Percentiles rank a stretch among this genome's conserved stretches.
Evolutionary conservation across 2,888 invertebrate genomes (phyloP).

Genomic region (Athripsodes cinereus): DNA sequence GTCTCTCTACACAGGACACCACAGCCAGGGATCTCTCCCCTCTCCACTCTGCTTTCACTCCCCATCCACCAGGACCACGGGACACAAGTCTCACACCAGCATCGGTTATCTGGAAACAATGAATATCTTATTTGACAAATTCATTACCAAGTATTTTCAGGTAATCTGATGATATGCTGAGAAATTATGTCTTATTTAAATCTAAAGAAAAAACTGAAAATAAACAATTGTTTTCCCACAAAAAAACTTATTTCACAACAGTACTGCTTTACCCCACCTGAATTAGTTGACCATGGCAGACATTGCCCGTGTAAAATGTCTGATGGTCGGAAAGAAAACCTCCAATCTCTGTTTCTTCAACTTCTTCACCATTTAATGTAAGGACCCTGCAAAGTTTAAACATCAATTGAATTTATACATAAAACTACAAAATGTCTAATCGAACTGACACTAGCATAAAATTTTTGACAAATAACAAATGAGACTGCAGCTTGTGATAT

Average conservation of each 20-base stretch:
- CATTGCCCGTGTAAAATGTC: slow-evolving; percentile 92
- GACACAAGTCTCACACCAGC: slow-evolving; percentile 40
- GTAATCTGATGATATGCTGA: too few relatives aligned
- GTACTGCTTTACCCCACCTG: slow-evolving; percentile 32
- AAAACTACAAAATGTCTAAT: too few relatives aligned
- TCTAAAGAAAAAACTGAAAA: too few relatives aligned
- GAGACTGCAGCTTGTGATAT: too few relatives aligned
- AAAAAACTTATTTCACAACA: neutral
- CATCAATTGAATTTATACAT: neutral
- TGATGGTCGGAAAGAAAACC: slow-evolving; percentile 90
- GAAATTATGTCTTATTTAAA: too few relatives aligned
- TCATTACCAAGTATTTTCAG: too few relatives aligned
- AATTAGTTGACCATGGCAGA: slow-evolving; percentile 73
- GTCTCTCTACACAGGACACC: slow-evolving; percentile 72
- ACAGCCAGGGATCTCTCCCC: slow-evolving; percentile 79
- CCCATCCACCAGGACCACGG: slow-evolving; percentile 55
- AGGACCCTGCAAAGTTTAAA: slow-evolving; percentile 55
- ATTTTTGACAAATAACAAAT: neutral
- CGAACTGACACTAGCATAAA: too few relatives aligned
- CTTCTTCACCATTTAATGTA: slow-evolving; percentile 89
- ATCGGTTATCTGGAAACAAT: slow-evolving; percentile 48
- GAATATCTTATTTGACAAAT: neutral
- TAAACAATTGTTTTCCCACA: neutral
- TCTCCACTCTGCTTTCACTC: slow-evolving; percentile 65
- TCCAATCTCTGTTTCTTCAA: slow-evolving; percentile 92